Evolutionary conservation across 2,888 invertebrate genomes (phyloP).

Genomic region (Mimachlamys varia): DNA sequence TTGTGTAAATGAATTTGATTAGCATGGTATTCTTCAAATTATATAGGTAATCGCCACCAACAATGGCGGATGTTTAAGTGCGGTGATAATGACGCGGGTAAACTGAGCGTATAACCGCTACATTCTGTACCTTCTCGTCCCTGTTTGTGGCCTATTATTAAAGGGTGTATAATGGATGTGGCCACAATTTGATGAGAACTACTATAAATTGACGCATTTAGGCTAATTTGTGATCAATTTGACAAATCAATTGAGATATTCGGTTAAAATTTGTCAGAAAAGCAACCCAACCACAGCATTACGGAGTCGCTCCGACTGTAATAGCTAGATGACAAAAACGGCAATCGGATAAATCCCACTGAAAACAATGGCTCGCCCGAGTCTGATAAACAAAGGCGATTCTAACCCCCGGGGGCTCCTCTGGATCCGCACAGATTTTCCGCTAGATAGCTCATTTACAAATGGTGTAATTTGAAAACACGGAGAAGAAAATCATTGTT

Average conservation of each 20-base stretch:
- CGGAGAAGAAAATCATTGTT: conserved; percentile 47
- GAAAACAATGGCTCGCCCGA: conserved; percentile 44
- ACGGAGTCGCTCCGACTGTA: conserved; percentile 43
- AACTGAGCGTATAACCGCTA: neutral
- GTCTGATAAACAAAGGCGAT: conserved; percentile 46
- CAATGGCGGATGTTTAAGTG: neutral
- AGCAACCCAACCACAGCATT: conserved; percentile 42
- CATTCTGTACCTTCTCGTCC: neutral
- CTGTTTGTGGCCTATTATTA: neutral
- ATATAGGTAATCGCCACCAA: neutral
- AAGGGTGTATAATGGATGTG: neutral
- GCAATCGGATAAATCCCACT: conserved; percentile 37
- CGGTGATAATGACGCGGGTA: neutral
- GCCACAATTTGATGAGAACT: conserved; percentile 36
- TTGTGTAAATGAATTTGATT: neutral
- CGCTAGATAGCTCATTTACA: conserved; percentile 47
- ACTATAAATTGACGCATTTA: conserved; percentile 47
- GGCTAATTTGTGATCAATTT: conserved; percentile 52
- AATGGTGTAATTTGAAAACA: conserved; percentile 50
- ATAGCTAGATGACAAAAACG: conserved; percentile 31
- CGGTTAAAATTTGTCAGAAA: conserved; percentile 47
- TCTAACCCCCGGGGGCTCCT: conserved; percentile 43
- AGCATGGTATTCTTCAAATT: neutral
- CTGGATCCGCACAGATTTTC: conserved; percentile 43
- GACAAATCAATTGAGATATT: conserved; percentile 48